Conservation (phyloP, 2,888 invertebrate genomes). For the Agonopterix alstromeriana region DNA sequence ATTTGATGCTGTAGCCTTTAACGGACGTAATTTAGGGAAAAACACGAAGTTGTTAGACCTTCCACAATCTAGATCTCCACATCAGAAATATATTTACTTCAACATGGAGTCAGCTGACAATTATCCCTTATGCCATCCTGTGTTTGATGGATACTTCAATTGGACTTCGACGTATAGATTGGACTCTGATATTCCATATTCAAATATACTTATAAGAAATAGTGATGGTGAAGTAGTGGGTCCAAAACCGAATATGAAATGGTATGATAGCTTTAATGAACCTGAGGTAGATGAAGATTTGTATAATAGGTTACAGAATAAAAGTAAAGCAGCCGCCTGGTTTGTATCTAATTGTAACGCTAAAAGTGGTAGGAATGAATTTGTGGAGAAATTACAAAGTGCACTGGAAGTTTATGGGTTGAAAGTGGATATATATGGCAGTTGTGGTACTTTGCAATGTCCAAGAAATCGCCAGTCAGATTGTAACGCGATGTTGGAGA, state of each 20-base stretch:
- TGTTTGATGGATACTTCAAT: conserved; percentile 57
- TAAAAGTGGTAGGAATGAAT: conserved; percentile 35
- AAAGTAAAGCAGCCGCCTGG: conserved; percentile 59
- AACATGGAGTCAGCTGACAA: conserved; percentile 60
- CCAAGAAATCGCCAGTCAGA: conserved; percentile 23
- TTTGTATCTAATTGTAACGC: conserved; percentile 55
- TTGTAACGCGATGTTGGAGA: conserved; percentile 52
- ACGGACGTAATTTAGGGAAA: conserved; percentile 39
- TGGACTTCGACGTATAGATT: conserved; percentile 62
- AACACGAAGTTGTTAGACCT: conserved; percentile 12
- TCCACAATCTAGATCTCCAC: conserved; percentile 33
- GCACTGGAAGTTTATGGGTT: conserved; percentile 29
- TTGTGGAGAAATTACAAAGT: conserved; percentile 33
- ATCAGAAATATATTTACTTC: conserved; percentile 58
- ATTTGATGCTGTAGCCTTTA: conserved; percentile 56
- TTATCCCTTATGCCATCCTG: conserved; percentile 40
- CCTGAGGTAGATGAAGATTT: conserved; percentile 29
- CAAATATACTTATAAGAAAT: conserved; percentile 47
- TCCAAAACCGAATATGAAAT: conserved; percentile 38
- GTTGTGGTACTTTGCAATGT: conserved; percentile 60
- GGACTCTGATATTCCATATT: conserved; percentile 52
- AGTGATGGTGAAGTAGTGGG: conserved; percentile 38
- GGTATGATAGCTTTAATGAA: conserved; percentile 21
- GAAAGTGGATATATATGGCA: conserved; percentile 72
- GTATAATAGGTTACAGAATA: conserved; percentile 30